phyloP scores from a whole-genome alignment of 1,140 invertebrate species.

The Drosophila eugracilis region DNA sequence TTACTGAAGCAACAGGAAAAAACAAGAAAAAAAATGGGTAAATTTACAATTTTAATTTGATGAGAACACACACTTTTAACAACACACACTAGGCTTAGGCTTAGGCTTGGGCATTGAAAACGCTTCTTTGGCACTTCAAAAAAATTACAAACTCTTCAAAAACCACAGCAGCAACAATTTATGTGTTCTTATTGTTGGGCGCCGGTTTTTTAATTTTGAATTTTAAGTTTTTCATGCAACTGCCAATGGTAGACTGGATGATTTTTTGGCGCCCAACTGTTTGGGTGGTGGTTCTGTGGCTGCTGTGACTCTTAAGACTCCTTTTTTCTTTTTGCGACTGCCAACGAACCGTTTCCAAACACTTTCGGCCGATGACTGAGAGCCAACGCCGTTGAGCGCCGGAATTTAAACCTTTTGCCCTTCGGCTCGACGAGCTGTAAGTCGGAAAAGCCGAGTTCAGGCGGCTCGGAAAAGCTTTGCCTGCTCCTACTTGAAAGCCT shows the following conservation, averaged over 20 bases:
- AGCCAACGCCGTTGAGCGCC: not conserved
- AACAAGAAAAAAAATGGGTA: constrained; percentile 6
- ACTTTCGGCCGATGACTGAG: constrained; percentile 56
- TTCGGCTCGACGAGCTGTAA: constrained; percentile 9
- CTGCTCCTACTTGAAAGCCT: constrained; percentile 19
- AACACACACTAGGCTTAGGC: too few relatives aligned
- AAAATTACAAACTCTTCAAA: not conserved
- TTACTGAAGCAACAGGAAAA: constrained; percentile 22
- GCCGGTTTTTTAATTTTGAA: not conserved
- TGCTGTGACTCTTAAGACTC: constrained; percentile 6
- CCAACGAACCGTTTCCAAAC: constrained; percentile 62
- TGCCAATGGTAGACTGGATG: not conserved
- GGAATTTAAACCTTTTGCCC: constrained; percentile 27
- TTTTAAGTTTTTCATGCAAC: not conserved
- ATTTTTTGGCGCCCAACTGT: constrained; percentile 16
- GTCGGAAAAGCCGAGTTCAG: constrained; percentile 11
- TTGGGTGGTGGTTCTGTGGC: not conserved
- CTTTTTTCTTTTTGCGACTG: constrained; percentile 4
- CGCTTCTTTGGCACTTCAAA: constrained; percentile 21
- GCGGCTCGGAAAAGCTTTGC: constrained; percentile 13
- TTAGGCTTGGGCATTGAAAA: constrained; percentile 8
- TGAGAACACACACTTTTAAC: not conserved
- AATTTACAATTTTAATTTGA: not conserved
- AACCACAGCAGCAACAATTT: not conserved
- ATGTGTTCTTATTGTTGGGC: not conserved